Conservation (phyloP, 2,888 invertebrate species). For the Lottia gigantea region DNA sequence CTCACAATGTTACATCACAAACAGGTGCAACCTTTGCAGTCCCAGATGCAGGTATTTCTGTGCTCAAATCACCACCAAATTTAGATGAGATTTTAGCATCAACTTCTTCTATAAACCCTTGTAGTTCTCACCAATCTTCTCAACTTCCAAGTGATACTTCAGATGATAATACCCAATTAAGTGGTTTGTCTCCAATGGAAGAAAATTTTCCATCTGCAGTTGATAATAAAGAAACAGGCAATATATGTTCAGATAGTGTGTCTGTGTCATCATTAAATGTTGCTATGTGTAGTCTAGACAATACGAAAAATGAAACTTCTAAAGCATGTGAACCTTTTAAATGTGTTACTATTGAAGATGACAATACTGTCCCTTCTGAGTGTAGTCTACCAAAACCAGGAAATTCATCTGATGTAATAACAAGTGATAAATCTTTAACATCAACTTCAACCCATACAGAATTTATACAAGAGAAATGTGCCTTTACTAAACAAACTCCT, state of each 20-base stretch:
- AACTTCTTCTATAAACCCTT: not conserved
- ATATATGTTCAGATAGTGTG: not conserved
- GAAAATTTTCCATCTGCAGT: not conserved
- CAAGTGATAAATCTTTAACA: slow-evolving; percentile 12
- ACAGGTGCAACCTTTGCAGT: too few species aligned
- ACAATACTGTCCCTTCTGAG: slow-evolving; percentile 19
- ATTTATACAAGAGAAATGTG: slow-evolving; percentile 11
- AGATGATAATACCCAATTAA: too few species aligned
- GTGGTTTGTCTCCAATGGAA: not conserved
- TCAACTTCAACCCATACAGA: slow-evolving; percentile 17
- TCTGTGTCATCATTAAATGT: slow-evolving; percentile 1
- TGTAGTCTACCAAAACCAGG: slow-evolving; percentile 17
- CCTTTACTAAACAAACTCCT: not conserved
- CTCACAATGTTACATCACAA: too few species aligned
- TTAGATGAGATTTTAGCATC: not conserved
- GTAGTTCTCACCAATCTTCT: too few species aligned
- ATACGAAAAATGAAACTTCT: not conserved
- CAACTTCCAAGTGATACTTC: too few species aligned
- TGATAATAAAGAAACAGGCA: not conserved
- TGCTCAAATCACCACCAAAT: not conserved
- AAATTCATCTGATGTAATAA: slow-evolving; percentile 12
- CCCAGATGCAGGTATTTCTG: too few species aligned
- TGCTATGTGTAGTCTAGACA: slow-evolving; percentile 2
- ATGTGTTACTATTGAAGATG: slow-evolving; percentile 20
- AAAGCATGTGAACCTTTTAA: slow-evolving; percentile 9